Conservation (phyloP, 1,140 invertebrate genomes). For the Aphelenchoides fujianensis region DNA sequence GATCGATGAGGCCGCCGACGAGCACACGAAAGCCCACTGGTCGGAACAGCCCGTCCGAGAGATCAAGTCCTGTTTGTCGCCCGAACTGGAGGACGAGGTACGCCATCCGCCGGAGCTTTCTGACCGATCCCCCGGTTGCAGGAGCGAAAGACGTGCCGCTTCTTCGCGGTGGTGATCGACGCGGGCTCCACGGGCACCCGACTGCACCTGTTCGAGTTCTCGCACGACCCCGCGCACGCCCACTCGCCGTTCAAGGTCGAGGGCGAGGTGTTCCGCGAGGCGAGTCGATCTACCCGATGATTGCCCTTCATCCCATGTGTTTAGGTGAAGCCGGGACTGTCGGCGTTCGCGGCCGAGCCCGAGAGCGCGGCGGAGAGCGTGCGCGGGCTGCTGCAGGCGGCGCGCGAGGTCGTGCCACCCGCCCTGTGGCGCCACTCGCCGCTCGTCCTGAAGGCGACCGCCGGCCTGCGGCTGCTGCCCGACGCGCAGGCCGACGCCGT, state of each 20-base stretch:
- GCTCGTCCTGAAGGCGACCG: conserved; percentile 75
- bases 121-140: conserved; percentile 29
- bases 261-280: conserved; percentile 77
- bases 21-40: background rate
- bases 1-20: background rate
- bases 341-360: conserved; percentile 77
- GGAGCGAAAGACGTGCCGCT: conserved; percentile 60
- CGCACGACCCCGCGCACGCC: conserved; percentile 64
- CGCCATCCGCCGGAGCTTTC: background rate
- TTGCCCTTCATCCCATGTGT: conserved; percentile 21
- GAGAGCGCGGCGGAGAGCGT: conserved; percentile 74
- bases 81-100: conserved; percentile 46
- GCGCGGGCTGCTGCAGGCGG: conserved; percentile 72
- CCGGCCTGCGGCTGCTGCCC: conserved; percentile 80
- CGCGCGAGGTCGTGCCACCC: conserved; percentile 74
- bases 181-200: conserved; percentile 90
- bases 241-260: conserved; percentile 73
- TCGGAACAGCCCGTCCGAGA: conserved; percentile 30
- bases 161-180: conserved; percentile 89
- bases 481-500: conserved; percentile 74
- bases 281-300: conserved; percentile 47
- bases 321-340: conserved; percentile 76
- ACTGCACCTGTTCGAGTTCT: conserved; percentile 82
- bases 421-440: conserved; percentile 74
- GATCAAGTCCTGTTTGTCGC: conserved; percentile 43